Evolutionary conservation across 2,888 invertebrate species (phyloP), one percentile per base, ranked within the genome.

Genomic region (Congeria kusceri): DNA sequence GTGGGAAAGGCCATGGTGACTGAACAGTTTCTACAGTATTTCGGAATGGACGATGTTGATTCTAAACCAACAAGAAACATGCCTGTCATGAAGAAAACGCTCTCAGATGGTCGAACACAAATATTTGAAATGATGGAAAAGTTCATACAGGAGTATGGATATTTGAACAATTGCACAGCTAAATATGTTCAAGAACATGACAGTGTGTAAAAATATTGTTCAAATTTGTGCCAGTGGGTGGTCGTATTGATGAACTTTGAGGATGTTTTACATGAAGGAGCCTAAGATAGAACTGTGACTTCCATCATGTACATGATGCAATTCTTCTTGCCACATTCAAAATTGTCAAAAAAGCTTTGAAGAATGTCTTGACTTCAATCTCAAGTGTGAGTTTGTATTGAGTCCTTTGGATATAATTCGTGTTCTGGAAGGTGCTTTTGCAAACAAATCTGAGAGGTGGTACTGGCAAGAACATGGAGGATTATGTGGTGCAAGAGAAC

Each of bases 1-100:
- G 67, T 67, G 5, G 23, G 77, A 72, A 77, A 93, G 90, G 95
- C 96, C 44, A 94, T 96, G 59, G 95, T 95, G 20, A 95, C 96
- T 84, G 96, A 96, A 88, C 91, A 96, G 57, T 87, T 96, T 59
- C 95, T 95, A 2, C 95, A 95, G 7, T 95, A 95, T 86, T 96
- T 96, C 90, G 96, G 95, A 13, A 94, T 96, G 62, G 96, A 96
- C 89, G 95, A 13, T n/a, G 32, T 13, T 25, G 92, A 95, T n/a
- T 44, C 92, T 95, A 49, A 95, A 95, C 0, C 90, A 95, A 70
- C 95, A 94, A 86, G 95, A 95, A 13, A 96, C 96, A 0, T 93
- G 93, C 11, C 23, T 15, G 28, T 44, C 11, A 46, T 32, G 32
- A 32, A 32, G 11, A 32, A 32, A 32, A 32, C 4, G 11, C 32